Evolutionary conservation across 2,113 vertebrate species (phyloP).

Genomic region (Passerina amoena): DNA sequence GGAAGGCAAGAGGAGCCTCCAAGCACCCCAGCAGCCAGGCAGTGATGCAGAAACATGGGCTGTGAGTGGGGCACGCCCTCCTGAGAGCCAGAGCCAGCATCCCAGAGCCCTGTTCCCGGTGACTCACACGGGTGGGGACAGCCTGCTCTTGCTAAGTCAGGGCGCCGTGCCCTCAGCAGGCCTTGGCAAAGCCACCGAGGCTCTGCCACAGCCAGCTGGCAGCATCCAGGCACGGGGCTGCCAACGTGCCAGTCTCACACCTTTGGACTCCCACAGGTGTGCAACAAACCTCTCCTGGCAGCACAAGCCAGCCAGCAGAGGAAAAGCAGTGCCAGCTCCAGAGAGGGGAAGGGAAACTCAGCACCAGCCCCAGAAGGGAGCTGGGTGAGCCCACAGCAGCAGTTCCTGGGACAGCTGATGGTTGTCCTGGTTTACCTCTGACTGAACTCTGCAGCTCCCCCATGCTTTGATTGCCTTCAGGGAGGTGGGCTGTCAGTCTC

Average conservation of each 20-base stretch:
- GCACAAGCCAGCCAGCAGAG: rapidly evolving
- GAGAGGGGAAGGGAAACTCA: not conserved
- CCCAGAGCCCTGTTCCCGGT: rapidly evolving
- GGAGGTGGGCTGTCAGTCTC: not conserved
- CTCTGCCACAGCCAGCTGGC: not conserved
- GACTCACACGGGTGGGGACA: not conserved
- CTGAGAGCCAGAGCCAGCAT: not conserved
- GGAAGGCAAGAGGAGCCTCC: not conserved
- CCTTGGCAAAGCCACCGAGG: not conserved
- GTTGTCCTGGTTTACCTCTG: no score
- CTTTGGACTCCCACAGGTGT: not conserved
- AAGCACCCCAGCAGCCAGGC: not conserved
- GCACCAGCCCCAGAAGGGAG: not conserved
- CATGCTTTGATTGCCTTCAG: not conserved
- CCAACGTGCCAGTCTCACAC: rapidly evolving
- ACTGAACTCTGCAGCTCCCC: not conserved
- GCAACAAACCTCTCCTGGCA: not conserved
- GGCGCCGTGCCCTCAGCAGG: rapidly evolving
- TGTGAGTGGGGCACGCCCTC: not conserved
- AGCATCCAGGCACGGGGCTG: not conserved
- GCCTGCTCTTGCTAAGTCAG: not conserved
- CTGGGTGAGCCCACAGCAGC: not conserved
- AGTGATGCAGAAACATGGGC: not conserved
- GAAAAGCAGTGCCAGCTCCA: not conserved
- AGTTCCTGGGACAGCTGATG: not conserved